A percentile compares a stretch with the other conserved stretches of the same genome.
Evolutionary conservation across 2,113 vertebrate species (phyloP).

Genomic region (Peromyscus californicus): DNA sequence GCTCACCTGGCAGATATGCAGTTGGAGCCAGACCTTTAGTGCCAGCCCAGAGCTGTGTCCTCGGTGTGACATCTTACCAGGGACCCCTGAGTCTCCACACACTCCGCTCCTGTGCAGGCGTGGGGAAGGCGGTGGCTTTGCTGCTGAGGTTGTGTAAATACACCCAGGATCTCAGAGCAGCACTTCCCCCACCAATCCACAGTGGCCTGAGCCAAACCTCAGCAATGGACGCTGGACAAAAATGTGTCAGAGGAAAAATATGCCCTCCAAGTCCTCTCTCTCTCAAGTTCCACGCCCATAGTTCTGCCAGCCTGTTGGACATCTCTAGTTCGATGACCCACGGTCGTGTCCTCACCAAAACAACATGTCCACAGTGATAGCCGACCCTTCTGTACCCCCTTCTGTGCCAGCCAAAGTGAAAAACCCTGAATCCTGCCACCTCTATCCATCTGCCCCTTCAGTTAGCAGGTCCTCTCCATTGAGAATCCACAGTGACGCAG

Average conservation of each 20-base stretch:
- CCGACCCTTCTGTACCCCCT: neutral
- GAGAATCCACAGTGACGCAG: neutral
- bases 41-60: neutral
- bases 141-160: neutral
- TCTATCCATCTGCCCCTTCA: neutral
- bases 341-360: neutral
- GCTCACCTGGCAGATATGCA: neutral
- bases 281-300: slow-evolving; percentile 5
- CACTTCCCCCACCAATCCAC: slow-evolving; percentile 11
- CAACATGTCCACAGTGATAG: neutral
- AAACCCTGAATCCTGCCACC: neutral
- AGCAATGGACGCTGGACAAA: slow-evolving; percentile 45
- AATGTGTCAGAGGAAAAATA: slow-evolving; percentile 70
- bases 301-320: slow-evolving; percentile 16
- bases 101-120: neutral
- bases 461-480: neutral
- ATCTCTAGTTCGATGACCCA: slow-evolving; percentile 10
- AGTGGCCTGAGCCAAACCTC: slow-evolving; percentile 42
- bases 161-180: slow-evolving; percentile 2
- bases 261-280: neutral
- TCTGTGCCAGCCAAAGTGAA: slow-evolving; percentile 19
- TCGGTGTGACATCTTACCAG: neutral
- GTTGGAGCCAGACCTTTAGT: neutral
- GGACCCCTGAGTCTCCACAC: neutral
- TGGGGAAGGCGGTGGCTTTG: neutral